Base-by-base conservation (phyloP, 1,140 invertebrate genomes). In the Drosophila punjabiensis region DNA sequence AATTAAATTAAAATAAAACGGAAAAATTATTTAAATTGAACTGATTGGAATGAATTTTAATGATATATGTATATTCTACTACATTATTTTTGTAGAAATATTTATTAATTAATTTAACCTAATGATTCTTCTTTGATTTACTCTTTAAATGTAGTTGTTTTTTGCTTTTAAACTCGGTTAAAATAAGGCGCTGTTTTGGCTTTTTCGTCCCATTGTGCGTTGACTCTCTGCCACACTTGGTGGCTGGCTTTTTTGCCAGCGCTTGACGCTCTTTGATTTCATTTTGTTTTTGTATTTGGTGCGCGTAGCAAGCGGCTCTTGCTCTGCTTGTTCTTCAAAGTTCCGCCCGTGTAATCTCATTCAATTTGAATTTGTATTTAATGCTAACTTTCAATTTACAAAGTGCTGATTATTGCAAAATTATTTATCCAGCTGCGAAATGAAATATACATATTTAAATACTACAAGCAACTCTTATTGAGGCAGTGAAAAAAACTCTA, bases 241-340 rank as follows among this genome's bases (percentile, higher is more conserved):
- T 56, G 55, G 59, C 37, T 65, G 61, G 43, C 48, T 14, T 60
- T 56, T 65, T 60, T 48, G 68, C 50, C n/a, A 47, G 52, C 63
- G 66, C 75, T 70, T 11, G 37, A 41, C 71, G 73, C 79, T 86
- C 63, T 77, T 73, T 71, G 58, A 53, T 59, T 58, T 67, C 55
- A 76, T 87, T 83, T 88, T 85, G 74, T 88, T 89, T 88, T 81
- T 89, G 63, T 68, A 67, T 75, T 75, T 79, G 62, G 58, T 79
- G 79, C 78, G 81, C 53, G 81, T 66, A 83, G 82, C 82, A 90
- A 82, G 79, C 50, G 47, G 64, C 33, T 50, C 52, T 64, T 8
- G 59, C 43, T 53, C 41, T 60, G 61, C 30, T 71, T 35, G 14
- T 50, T 35, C 28, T 30, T 39, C 33, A n/a, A 13, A 59, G 69